phyloP scores from a whole-genome alignment of 2,888 invertebrate genomes.

The Notocelia uddmanniana region DNA sequence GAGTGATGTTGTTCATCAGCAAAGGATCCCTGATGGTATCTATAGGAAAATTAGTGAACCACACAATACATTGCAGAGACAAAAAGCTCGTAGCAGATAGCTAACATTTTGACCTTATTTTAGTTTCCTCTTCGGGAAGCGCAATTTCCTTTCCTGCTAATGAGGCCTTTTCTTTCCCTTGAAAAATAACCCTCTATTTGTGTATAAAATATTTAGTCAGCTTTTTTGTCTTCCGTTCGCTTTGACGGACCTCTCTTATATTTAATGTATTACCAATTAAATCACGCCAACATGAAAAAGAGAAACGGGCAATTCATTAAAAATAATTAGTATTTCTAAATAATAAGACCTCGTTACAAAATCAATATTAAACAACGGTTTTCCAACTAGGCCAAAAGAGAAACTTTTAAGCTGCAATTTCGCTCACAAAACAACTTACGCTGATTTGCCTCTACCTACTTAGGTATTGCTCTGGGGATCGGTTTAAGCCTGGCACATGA shows the following conservation, averaged over 20 bases:
- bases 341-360: not conserved
- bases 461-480: constrained; percentile 38
- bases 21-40: constrained; percentile 6
- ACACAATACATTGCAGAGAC: constrained; percentile 59
- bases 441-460: constrained; percentile 43
- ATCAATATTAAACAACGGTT: constrained; percentile 15
- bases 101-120: constrained; percentile 82
- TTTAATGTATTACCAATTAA: constrained; percentile 28
- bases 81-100: constrained; percentile 66
- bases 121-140: constrained; percentile 75
- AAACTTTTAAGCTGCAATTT: constrained; percentile 19
- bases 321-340: not conserved
- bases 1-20: not conserved
- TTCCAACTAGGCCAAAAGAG: constrained; percentile 6
- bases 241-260: constrained; percentile 33
- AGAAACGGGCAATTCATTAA: not conserved
- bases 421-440: constrained; percentile 10
- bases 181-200: constrained; percentile 58
- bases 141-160: constrained; percentile 84
- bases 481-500: constrained; percentile 43
- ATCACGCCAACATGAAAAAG: constrained; percentile 3
- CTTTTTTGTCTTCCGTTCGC: constrained; percentile 48
- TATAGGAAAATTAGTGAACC: constrained; percentile 44
- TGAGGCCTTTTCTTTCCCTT: constrained; percentile 79
- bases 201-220: constrained; percentile 56